Evolutionary conservation across 2,113 vertebrate species (phyloP).

Genomic region (Sphaerodactylus townsendi): DNA sequence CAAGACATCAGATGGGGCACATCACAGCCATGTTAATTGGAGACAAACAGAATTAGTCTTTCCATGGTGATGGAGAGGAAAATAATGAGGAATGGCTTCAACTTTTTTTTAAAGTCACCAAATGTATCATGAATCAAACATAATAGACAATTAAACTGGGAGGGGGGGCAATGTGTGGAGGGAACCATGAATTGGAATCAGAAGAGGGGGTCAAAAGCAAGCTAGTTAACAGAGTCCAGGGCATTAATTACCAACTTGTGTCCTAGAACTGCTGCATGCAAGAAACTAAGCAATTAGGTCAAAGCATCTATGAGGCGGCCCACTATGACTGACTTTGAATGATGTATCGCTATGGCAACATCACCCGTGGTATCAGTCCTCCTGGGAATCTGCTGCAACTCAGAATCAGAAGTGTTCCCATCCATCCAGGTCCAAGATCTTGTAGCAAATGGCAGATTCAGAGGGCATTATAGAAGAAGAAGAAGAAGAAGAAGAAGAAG

Average conservation of each 20-base stretch:
- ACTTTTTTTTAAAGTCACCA: not conserved
- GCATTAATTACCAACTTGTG: not conserved
- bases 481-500: no score
- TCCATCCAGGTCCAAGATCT: no score
- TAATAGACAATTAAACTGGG: not conserved
- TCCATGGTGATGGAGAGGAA: not conserved
- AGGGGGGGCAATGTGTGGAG: no score
- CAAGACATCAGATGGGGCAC: not conserved
- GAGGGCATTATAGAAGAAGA: no score
- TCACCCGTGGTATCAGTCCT: no score
- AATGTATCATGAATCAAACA: constrained; percentile 1
- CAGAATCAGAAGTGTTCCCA: no score
- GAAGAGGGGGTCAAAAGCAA: not conserved
- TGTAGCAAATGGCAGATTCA: no score
- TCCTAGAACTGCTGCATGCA: not conserved
- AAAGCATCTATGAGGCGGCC: not conserved
- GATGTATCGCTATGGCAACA: no score
- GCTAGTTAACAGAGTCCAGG: not conserved
- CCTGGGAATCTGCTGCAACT: no score
- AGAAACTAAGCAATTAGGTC: not conserved
- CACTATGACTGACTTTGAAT: not conserved
- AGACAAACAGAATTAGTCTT: not conserved
- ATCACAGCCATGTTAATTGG: constrained; percentile 2
- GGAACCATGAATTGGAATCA: not conserved
- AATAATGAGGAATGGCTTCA: constrained; percentile 2